Evolutionary conservation across 2,888 invertebrate species (phyloP).

Genomic region (Eupeodes latifasciatus): DNA sequence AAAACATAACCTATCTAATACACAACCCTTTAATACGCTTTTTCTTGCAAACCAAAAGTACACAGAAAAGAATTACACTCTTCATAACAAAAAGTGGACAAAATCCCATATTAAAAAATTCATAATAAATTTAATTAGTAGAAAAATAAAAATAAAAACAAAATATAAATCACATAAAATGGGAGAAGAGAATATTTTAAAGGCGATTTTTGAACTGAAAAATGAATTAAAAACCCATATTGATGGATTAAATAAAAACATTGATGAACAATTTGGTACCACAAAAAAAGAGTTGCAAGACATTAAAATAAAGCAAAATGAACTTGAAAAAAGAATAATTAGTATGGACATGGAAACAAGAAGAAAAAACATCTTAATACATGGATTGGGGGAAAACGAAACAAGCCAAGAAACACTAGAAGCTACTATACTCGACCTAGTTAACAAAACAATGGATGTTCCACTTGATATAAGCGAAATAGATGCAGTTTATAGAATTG

Average conservation of each 20-base stretch:
- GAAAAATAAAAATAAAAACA: neutral
- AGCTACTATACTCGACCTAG: slow-evolving; percentile 17
- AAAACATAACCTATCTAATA: too few relatives aligned
- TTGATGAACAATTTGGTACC: neutral
- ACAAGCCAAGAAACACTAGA: slow-evolving; percentile 17
- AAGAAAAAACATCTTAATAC: slow-evolving; percentile 6
- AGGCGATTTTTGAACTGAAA: neutral
- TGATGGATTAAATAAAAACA: slow-evolving; percentile 16
- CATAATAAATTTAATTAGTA: neutral
- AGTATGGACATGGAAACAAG: slow-evolving; percentile 3
- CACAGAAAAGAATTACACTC: too few relatives aligned
- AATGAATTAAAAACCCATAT: neutral
- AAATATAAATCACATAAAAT: neutral
- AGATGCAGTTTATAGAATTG: slow-evolving; percentile 2
- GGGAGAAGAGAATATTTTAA: neutral
- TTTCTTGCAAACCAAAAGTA: too few relatives aligned
- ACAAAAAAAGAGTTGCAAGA: neutral
- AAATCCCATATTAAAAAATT: neutral
- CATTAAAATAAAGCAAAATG: slow-evolving; percentile 2
- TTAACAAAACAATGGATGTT: slow-evolving; percentile 5
- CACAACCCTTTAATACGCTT: too few relatives aligned
- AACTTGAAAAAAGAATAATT: slow-evolving; percentile 7
- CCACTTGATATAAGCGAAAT: neutral
- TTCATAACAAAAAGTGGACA: neutral
- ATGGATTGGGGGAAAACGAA: slow-evolving; percentile 18